Percentiles rank a stretch among this genome's conserved stretches.
Conservation (phyloP, 2,113 vertebrate species). For the Pristiophorus japonicus region DNA sequence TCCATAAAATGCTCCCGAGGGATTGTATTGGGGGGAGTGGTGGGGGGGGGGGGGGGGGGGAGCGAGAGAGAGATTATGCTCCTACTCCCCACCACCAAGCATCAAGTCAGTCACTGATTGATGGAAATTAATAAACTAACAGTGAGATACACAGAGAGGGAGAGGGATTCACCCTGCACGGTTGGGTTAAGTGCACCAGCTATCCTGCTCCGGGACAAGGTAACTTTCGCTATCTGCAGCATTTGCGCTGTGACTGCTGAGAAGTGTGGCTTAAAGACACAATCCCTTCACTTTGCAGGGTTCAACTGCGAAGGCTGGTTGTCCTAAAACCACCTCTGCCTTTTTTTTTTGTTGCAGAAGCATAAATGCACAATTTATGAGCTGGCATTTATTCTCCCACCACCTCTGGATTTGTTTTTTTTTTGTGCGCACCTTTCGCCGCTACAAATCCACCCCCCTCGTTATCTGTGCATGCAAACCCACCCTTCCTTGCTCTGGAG, state of each 20-base stretch:
- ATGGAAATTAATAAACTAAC: background rate
- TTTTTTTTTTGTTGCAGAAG: too few species aligned
- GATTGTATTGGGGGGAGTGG: background rate
- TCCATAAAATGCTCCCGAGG: background rate
- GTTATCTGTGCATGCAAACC: background rate
- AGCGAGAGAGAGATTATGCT: background rate
- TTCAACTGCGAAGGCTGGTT: too few species aligned
- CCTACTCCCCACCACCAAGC: background rate
- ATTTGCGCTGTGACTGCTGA: background rate
- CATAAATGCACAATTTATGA: background rate
- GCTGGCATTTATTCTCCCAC: constrained; percentile 29
- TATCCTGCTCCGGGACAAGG: background rate
- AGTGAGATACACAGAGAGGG: too few species aligned
- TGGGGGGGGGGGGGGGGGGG: too few species aligned
- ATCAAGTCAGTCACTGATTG: background rate
- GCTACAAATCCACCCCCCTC: too few species aligned
- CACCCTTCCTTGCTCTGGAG: background rate
- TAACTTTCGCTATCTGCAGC: background rate
- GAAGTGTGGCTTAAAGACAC: background rate
- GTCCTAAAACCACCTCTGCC: background rate
- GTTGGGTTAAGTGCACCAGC: too few species aligned
- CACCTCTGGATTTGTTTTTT: background rate
- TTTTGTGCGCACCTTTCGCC: too few species aligned
- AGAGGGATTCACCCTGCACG: background rate
- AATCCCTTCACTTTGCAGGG: too few species aligned